Conservation (phyloP, 2,888 invertebrate species). For the Microctonus aethiopoides region DNA sequence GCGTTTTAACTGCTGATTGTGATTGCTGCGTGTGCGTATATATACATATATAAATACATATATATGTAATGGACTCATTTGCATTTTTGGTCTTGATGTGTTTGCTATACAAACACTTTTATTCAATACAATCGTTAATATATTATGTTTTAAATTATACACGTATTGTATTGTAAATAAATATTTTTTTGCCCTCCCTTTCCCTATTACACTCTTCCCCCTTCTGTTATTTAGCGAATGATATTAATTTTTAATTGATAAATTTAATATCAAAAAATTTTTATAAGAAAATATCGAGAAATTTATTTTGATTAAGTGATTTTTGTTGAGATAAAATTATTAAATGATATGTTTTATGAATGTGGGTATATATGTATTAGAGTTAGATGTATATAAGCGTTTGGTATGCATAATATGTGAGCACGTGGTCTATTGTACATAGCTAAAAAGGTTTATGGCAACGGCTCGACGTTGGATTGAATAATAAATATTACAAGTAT, state of each 20-base stretch:
- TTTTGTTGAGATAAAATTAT: too few relatives aligned
- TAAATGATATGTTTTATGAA: not conserved
- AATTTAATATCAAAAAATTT: too few relatives aligned
- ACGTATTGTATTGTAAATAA: not conserved
- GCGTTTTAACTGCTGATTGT: slow-evolving; percentile 23
- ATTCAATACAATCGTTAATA: not conserved
- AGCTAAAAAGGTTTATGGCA: slow-evolving; percentile 3
- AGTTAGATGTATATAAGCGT: not conserved
- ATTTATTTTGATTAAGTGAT: too few relatives aligned
- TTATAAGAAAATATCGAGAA: too few relatives aligned
- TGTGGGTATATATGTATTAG: not conserved
- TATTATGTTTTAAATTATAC: not conserved
- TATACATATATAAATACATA: too few relatives aligned
- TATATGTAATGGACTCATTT: slow-evolving; percentile 25
- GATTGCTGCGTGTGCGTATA: too few relatives aligned
- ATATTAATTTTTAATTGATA: too few relatives aligned
- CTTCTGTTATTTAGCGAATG: too few relatives aligned
- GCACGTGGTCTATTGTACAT: not conserved
- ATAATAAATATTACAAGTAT: not conserved
- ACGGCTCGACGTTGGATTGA: slow-evolving; percentile 1
- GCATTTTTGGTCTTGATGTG: slow-evolving; percentile 23
- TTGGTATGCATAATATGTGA: not conserved
- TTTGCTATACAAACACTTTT: slow-evolving; percentile 22
- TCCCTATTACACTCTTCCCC: too few relatives aligned
- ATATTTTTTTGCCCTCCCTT: too few relatives aligned